phyloP scores from a whole-genome alignment of 1,140 invertebrate genomes.

The Sminthurides bifidus region DNA sequence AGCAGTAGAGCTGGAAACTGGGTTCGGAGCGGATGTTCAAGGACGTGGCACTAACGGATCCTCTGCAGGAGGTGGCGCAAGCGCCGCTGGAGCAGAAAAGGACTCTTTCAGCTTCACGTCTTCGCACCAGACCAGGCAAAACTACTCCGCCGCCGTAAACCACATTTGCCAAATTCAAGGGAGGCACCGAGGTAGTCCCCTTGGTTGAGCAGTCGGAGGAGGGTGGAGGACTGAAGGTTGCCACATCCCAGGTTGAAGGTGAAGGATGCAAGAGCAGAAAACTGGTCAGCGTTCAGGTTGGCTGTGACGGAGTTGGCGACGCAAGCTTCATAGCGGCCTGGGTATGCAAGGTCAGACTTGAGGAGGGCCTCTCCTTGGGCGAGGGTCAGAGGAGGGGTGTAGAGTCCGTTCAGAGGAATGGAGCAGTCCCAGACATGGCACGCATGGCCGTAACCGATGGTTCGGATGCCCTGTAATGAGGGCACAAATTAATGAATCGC shows the following conservation, averaged over 20 bases:
- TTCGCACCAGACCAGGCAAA: constrained; percentile 20
- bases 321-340: constrained; percentile 21
- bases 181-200: constrained; percentile 17
- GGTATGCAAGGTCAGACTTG: constrained; percentile 11
- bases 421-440: constrained; percentile 25
- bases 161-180: constrained; percentile 19
- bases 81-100: constrained; percentile 19
- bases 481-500: background rate
- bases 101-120: constrained; percentile 21
- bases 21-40: constrained; percentile 14
- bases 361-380: constrained; percentile 21
- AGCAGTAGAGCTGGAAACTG: background rate
- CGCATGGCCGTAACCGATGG: constrained; percentile 29
- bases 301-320: constrained; percentile 4
- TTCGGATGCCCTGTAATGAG: constrained; percentile 15
- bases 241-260: constrained; percentile 28
- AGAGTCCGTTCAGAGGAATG: constrained; percentile 26
- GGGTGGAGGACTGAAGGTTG: constrained; percentile 18
- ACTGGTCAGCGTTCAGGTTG: constrained; percentile 24
- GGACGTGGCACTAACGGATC: background rate
- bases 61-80: constrained; percentile 7
- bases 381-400: constrained; percentile 15
- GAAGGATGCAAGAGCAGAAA: constrained; percentile 25
- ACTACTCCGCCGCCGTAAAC: constrained; percentile 22
- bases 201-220: constrained; percentile 7